Evolutionary conservation across 2,797 vertebrate genomes (phyloP).

Genomic region (Meriones psammophilus): DNA sequence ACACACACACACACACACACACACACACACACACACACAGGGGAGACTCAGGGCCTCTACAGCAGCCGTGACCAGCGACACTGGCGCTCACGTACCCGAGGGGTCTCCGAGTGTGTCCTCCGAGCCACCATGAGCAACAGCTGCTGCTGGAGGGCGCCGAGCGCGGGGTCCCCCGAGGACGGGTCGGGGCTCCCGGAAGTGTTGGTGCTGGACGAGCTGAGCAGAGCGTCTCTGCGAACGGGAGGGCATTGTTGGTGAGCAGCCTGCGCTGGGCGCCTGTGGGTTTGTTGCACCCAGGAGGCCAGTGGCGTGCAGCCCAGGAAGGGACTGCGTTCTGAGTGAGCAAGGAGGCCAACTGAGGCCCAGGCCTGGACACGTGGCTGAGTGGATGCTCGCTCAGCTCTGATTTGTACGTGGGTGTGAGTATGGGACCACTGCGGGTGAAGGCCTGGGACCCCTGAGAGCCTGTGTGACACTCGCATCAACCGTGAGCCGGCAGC

Average conservation of each 20-base stretch:
- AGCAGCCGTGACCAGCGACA: neutral
- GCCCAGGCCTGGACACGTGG: too few species aligned
- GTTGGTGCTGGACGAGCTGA: slow-evolving; percentile 88
- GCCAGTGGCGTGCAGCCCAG: too few species aligned
- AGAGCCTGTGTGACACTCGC: too few species aligned
- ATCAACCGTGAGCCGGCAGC: neutral
- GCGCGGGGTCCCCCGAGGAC: slow-evolving; percentile 86
- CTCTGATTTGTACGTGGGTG: too few species aligned
- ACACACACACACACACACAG: neutral
- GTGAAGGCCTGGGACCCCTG: too few species aligned
- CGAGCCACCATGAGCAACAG: slow-evolving; percentile 89
- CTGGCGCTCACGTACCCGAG: slow-evolving; percentile 86
- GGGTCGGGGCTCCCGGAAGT: slow-evolving; percentile 89
- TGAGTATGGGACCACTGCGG: too few species aligned
- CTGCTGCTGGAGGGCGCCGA: slow-evolving; percentile 88
- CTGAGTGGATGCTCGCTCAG: too few species aligned
- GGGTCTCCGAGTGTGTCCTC: slow-evolving; percentile 87
- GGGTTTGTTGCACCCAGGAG: too few species aligned
- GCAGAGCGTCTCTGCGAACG: slow-evolving; percentile 86
- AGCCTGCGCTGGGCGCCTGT: too few species aligned
- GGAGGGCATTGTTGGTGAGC: slow-evolving; percentile 14
- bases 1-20: fast-evolving
- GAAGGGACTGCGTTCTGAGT: too few species aligned
- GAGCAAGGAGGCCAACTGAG: too few species aligned
- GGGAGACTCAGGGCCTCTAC: neutral